A percentile compares a stretch with the other conserved stretches of the same genome.
Conservation (phyloP, 2,888 invertebrate genomes). For the Ceraclea dissimilis region DNA sequence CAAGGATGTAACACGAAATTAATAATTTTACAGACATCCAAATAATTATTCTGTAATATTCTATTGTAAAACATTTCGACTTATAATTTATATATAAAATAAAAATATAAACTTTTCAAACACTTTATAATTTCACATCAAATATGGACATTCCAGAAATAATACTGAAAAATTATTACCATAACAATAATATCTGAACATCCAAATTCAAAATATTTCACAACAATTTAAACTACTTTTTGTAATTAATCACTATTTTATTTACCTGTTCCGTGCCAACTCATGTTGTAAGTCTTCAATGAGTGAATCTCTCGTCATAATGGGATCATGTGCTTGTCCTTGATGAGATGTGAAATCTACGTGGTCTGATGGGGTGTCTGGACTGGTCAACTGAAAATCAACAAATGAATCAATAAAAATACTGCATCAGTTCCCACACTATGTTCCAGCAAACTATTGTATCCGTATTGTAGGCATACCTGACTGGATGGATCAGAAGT, state of each 20-base stretch:
- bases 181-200: not conserved
- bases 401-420: not conserved
- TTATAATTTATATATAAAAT: not conserved
- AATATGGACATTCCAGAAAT: too few relatives aligned
- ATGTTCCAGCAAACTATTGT: too few relatives aligned
- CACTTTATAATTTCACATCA: not conserved
- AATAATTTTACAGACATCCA: not conserved
- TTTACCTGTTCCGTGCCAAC: conserved; percentile 58
- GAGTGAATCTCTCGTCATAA: conserved; percentile 60
- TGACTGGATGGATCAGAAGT: conserved; percentile 55
- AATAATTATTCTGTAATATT: not conserved
- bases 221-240: not conserved
- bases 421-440: not conserved
- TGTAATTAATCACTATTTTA: not conserved
- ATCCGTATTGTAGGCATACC: conserved; percentile 31
- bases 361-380: conserved; percentile 31
- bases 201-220: not conserved
- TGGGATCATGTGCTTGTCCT: conserved; percentile 29
- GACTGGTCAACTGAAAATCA: conserved; percentile 34
- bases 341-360: conserved; percentile 12
- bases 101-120: not conserved
- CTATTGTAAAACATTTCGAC: not conserved
- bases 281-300: conserved; percentile 77
- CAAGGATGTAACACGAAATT: not conserved
- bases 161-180: too few relatives aligned